Base-by-base conservation (phyloP, 2,797 vertebrate genomes). In the Orestias chungarensis region DNA sequence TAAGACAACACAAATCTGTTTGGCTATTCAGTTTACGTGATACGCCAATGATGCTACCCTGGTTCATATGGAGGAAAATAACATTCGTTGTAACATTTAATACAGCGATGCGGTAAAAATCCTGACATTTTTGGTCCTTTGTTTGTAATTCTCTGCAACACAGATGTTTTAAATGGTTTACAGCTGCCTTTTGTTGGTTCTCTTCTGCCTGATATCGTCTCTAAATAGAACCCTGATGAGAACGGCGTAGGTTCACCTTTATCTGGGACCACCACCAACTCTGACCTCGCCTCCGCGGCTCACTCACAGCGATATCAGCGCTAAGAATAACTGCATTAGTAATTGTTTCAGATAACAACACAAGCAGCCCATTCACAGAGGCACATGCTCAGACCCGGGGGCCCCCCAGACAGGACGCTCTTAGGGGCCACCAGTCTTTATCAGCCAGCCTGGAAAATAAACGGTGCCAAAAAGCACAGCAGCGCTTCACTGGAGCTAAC, bases 271-370 rank as follows among this genome's bases (percentile, higher is more conserved):
- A 59, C 73, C 75, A 76, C 77, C 85, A 86, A 82, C 86, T 71
- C 73, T 85, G 89, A 85, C 70, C 73, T 75, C 80, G 75, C 88
- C 82, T 82, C 84, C 83, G 82, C 75, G 71, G 78, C 81, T 69
- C 80, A 86, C 82, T 89, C 70, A 82, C 89, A 83, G 85, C 76
- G 73, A 83, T 93, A 94, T 92, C 91, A 88, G 88, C 52, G 86
- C 92, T 80, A 88, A 88, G 88, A 93, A 94, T 94, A 94, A 90
- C 87, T 43, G 59, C 89, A 90, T 93, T 93, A 87, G 89, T 91
- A 91, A 91, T 75, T 85, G 79, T 79, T 82, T 64, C 33, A 92
- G 93, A 95, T 93, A 93, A 84, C 62, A 50, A 75, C 76, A 87
- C 87, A 92, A 90, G 73, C 42, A 74, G 79, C 81, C 70, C 68